Percentiles rank a stretch among this genome's conserved stretches.
Evolutionary conservation across 2,888 invertebrate species (phyloP).

Genomic region (Drosophila leonis): DNA sequence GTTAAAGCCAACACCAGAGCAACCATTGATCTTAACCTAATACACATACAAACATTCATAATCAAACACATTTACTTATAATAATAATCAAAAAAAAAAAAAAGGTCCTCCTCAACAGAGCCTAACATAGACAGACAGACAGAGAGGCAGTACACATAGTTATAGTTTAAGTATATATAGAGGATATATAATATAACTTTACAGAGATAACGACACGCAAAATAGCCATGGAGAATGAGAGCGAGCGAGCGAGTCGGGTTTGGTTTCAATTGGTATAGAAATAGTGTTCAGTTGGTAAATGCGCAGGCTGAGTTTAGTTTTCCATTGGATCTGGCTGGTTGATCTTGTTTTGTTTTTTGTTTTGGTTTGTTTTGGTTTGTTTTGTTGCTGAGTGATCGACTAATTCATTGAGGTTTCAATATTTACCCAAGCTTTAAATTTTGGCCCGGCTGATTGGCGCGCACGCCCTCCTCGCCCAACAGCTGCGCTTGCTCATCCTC

Average conservation of each 20-base stretch:
- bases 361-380: conserved; percentile 18
- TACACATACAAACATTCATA: conserved; percentile 20
- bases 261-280: conserved; percentile 20
- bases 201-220: conserved; percentile 44
- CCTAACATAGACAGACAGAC: conserved; percentile 29
- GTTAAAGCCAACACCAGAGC: conserved; percentile 61
- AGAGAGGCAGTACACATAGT: conserved; percentile 19
- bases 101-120: conserved; percentile 19
- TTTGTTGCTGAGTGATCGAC: conserved; percentile 23
- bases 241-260: conserved; percentile 69
- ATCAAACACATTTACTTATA: conserved; percentile 17
- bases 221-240: conserved; percentile 60
- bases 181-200: no score
- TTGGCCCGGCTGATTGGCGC: conserved; percentile 92
- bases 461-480: conserved; percentile 97
- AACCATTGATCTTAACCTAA: conserved; percentile 38
- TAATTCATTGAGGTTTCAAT: conserved; percentile 64
- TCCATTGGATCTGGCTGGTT: conserved; percentile 51
- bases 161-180: conserved; percentile 1
- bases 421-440: conserved; percentile 99
- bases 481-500: conserved; percentile 98
- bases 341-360: conserved; percentile 30
- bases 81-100: not conserved
- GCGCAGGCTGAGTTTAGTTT: conserved; percentile 74
- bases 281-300: conserved; percentile 33